Base-by-base conservation (phyloP, 2,888 invertebrate species). In the Diarsia rubi region DNA sequence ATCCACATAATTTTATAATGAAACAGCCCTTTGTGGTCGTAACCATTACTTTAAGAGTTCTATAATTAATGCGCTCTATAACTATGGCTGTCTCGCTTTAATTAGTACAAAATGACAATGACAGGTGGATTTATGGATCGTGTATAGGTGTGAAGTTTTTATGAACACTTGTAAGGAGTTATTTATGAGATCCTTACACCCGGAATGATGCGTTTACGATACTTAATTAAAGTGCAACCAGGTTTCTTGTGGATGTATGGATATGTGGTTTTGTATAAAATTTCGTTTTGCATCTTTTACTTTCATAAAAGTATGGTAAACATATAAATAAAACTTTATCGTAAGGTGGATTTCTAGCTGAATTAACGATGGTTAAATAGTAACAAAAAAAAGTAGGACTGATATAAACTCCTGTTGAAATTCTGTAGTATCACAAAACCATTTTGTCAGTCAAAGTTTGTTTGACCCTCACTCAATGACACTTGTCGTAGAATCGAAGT, bases 141-240 rank as follows among this genome's bases (percentile, higher is more conserved):
- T 65, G 59, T 76, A 71, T 76, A 81, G 85, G 85, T 85, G 85
- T 82, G 85, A 82, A 69, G 81, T 85, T 85, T 82, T 81, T 82
- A 85, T 85, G 78, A 66, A 82, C 68, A 69, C 70, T 71, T 77
- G 68, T 71, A 75, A 67, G 65, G 65, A 31, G 64, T 71, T 76
- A 85, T 85, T 82, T 82, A 82, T 82, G 70, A 62, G 82, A 66
- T 82, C 59, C 67, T 76, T 59, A 60, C 54, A 70, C 67, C 67
- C 77, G 62, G 67, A 69, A 75, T 84, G 74, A 80, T 68, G 47
- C 2, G 27, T 80, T 84, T 45, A 80, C 49, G 75, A 80, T 68
- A 27, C 44, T 79, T 79, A 42, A 78, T 83, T 83, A 82, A 76
- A 60, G 82, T 47, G 24, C 66, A 59, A 54, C 42, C 82, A 69